A percentile compares a stretch with the other conserved stretches of the same genome.
These are phyloP conservation scores for Rostratula benghalensis DNA, from an alignment of 2,113 vertebrate genomes.

Conservation along the genomic window DNA sequence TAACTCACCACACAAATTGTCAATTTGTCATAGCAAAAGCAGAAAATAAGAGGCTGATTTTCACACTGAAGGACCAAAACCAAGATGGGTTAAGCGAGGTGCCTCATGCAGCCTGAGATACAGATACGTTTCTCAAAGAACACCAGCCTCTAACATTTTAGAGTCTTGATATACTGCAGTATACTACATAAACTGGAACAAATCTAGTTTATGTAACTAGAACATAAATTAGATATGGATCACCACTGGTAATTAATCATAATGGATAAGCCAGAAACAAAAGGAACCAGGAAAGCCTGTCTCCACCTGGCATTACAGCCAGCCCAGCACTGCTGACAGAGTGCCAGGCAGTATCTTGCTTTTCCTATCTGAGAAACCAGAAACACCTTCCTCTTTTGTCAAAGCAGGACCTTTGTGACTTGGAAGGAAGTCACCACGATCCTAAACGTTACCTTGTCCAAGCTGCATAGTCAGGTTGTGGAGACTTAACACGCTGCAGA, in stretches of 20 bases:
- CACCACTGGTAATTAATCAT: neutral
- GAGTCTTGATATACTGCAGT: neutral
- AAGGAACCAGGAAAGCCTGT: neutral
- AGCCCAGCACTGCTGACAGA: neutral
- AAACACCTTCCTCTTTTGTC: neutral
- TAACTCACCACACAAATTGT: neutral
- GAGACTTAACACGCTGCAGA: neutral
- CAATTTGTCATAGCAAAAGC: neutral
- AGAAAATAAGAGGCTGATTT: neutral
- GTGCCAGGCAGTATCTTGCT: neutral
- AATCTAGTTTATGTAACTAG: neutral
- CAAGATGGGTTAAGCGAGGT: neutral
- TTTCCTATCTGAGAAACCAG: neutral
- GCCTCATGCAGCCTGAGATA: neutral
- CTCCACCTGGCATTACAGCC: neutral
- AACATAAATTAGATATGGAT: neutral
- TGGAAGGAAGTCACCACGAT: neutral
- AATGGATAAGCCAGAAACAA: neutral
- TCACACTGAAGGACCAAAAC: neutral
- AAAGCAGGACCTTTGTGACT: neutral
- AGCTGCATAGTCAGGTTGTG: neutral
- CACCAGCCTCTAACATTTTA: neutral
- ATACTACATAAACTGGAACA: neutral
- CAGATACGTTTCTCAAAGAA: rapidly evolving
- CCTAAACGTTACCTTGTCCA: neutral